Evolutionary conservation across 2,113 vertebrate genomes (phyloP).

Genomic region (Atherinomorus stipes): DNA sequence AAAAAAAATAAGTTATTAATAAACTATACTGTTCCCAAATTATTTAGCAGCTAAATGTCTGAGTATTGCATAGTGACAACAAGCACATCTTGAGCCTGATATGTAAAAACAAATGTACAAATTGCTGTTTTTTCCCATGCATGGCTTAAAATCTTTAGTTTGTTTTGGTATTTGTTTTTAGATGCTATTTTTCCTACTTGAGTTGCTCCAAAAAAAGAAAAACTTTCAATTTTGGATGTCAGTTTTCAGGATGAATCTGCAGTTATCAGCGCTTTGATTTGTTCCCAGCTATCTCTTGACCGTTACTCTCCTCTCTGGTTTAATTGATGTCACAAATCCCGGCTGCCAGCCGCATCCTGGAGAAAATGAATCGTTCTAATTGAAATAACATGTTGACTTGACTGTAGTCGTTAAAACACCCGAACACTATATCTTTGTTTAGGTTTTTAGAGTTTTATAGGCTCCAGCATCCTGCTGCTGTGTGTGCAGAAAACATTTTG

Average conservation of each 20-base stretch:
- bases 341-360: conserved; percentile 25
- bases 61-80: too few species aligned
- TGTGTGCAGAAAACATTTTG: conserved; percentile 51
- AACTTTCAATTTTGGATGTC: background rate
- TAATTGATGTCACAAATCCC: conserved; percentile 51
- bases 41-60: too few species aligned
- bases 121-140: background rate
- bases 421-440: conserved; percentile 59
- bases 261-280: conserved; percentile 5
- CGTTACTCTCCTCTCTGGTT: background rate
- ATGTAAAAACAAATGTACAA: background rate
- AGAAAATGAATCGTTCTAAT: conserved; percentile 66
- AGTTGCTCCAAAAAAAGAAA: background rate
- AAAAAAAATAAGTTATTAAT: too few species aligned
- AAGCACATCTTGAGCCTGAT: conserved; percentile 16
- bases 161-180: background rate
- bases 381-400: conserved; percentile 67
- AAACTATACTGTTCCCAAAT: too few species aligned
- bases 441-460: conserved; percentile 62
- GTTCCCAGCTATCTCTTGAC: conserved; percentile 12
- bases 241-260: background rate
- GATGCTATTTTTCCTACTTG: background rate
- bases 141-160: background rate
- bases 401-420: conserved; percentile 56
- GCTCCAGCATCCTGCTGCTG: conserved; percentile 60